Conservation (phyloP, 2,888 invertebrate genomes). For the Adelognathus sp. region DNA sequence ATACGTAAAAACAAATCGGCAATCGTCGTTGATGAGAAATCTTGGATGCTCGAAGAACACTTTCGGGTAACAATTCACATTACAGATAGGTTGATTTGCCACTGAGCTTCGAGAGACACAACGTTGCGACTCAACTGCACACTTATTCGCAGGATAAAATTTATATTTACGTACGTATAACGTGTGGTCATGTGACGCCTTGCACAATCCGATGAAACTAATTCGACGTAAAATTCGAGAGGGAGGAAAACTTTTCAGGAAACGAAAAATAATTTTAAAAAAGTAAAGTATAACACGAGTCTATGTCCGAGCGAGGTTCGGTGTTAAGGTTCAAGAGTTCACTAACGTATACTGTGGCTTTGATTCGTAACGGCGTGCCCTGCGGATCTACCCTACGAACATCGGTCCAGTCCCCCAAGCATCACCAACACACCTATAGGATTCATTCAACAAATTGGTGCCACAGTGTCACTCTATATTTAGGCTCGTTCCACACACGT, state of each 20-base stretch:
- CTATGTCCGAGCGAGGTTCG: conserved; percentile 2
- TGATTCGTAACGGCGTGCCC: conserved; percentile 71
- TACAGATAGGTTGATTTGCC: too few relatives aligned
- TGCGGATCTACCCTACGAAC: conserved; percentile 70
- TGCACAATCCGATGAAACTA: neutral
- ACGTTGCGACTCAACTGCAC: neutral
- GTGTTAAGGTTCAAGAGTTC: conserved; percentile 39
- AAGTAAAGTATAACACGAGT: neutral
- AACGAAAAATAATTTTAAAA: neutral
- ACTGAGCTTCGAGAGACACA: too few relatives aligned
- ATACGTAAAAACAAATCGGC: neutral
- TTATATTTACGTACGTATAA: neutral
- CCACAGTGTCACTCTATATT: conserved; percentile 80
- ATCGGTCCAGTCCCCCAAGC: conserved; percentile 71
- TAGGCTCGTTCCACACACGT: conserved; percentile 64
- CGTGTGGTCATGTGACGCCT: neutral
- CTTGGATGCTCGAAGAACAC: neutral
- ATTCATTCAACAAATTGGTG: conserved; percentile 79
- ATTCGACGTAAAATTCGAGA: neutral
- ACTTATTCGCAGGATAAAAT: neutral
- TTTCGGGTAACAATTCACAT: neutral
- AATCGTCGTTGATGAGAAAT: too few relatives aligned
- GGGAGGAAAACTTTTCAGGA: neutral
- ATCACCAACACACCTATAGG: conserved; percentile 74
- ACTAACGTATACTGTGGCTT: conserved; percentile 61